phyloP scores from a whole-genome alignment of 2,797 vertebrate species.

The Anguilla obscura region DNA sequence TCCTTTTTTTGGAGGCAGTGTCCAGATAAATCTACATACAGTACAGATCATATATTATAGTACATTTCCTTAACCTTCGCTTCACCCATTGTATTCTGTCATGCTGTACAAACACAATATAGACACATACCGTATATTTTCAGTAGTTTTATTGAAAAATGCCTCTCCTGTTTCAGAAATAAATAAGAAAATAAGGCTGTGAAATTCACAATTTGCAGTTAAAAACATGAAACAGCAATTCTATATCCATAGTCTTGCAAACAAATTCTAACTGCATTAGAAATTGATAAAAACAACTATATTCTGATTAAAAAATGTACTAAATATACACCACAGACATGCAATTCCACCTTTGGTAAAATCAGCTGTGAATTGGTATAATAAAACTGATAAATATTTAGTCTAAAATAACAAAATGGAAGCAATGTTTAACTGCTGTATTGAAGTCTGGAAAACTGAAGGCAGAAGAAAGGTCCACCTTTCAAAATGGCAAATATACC shows the following conservation, averaged over 20 bases:
- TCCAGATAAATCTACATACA: background rate
- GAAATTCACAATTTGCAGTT: slow-evolving; percentile 98
- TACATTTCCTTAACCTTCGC: background rate
- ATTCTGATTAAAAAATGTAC: slow-evolving; percentile 82
- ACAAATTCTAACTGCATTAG: slow-evolving; percentile 86
- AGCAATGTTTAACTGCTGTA: slow-evolving; percentile 73
- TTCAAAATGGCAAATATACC: slow-evolving; percentile 38
- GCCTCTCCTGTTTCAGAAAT: slow-evolving; percentile 99
- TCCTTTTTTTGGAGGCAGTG: slow-evolving; percentile 25
- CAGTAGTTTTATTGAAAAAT: slow-evolving; percentile 99
- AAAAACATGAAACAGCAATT: slow-evolving; percentile 88
- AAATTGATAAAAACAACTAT: slow-evolving; percentile 86
- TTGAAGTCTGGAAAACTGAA: slow-evolving; percentile 49
- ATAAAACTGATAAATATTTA: slow-evolving; percentile 79
- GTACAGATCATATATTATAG: too few relatives aligned
- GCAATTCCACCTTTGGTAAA: slow-evolving; percentile 88
- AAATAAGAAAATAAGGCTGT: slow-evolving; percentile 99
- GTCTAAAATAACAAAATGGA: slow-evolving; percentile 80
- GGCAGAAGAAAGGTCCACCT: slow-evolving; percentile 49
- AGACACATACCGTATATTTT: slow-evolving; percentile 74
- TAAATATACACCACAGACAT: slow-evolving; percentile 99
- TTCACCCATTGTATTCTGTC: background rate
- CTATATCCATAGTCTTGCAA: slow-evolving; percentile 88
- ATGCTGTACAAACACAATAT: slow-evolving; percentile 19
- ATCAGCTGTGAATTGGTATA: slow-evolving; percentile 86